These are phyloP conservation scores for Clostera curtula DNA, from an alignment of 2,888 invertebrate species.

Conservation along the genomic window DNA sequence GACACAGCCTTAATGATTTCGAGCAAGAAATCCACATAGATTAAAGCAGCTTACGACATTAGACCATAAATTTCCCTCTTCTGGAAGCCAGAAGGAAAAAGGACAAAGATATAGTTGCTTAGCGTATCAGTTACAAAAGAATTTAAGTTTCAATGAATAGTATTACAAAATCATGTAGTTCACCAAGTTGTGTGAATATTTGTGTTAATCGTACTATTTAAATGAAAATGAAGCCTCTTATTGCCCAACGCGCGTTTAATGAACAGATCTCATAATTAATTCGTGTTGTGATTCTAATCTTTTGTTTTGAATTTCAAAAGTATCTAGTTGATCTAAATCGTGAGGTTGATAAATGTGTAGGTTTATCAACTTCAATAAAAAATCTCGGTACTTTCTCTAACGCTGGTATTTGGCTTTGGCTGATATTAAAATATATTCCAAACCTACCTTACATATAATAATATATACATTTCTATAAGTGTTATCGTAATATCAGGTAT, in stretches of 20 bases:
- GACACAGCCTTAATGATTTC: no score
- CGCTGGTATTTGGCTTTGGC: no score
- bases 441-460: no score
- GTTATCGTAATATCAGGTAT: no score
- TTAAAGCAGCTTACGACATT: no score
- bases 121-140: conserved; percentile 23
- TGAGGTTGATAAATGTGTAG: conserved; percentile 1
- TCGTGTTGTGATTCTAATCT: conserved; percentile 7
- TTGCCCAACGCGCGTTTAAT: conserved; percentile 11
- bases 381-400: no score
- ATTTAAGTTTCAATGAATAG: conserved; percentile 1
- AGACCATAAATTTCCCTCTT: no score
- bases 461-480: no score
- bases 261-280: conserved; percentile 13
- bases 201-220: conserved; percentile 26
- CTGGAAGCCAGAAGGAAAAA: no score
- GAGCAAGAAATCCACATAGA: no score
- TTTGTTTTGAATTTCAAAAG: conserved; percentile 3
- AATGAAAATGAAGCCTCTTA: conserved; percentile 21
- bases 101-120: conserved; percentile 10
- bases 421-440: no score
- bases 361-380: background rate
- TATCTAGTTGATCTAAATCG: background rate
- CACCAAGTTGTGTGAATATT: conserved; percentile 15
- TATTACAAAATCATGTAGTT: conserved; percentile 13